A percentile compares a stretch with the other conserved stretches of the same genome.
Evolutionary conservation across 2,888 invertebrate species (phyloP).

Genomic region (Melinaea menophilus): DNA sequence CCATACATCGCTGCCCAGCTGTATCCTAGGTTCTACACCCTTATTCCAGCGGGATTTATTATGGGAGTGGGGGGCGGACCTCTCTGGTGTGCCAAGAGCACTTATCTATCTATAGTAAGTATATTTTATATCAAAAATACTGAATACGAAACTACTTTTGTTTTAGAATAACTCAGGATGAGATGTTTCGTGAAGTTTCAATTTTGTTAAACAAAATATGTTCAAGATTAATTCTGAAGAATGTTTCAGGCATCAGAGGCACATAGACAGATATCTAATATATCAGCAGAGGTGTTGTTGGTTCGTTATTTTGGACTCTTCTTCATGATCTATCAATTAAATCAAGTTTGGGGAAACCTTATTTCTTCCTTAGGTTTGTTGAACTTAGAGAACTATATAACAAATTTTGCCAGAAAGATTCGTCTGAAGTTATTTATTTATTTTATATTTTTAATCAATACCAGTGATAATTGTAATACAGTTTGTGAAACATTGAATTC

Average conservation of each 20-base stretch:
- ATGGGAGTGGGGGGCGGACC: conserved; percentile 82
- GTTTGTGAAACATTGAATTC: not conserved
- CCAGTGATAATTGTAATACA: not conserved
- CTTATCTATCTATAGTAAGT: conserved; percentile 81
- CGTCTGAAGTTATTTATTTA: too few species aligned
- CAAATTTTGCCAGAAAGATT: too few species aligned
- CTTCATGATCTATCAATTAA: conserved; percentile 85
- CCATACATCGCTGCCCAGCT: conserved; percentile 84
- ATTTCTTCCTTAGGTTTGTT: conserved; percentile 77
- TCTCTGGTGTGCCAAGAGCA: conserved; percentile 85
- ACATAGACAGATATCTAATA: conserved; percentile 75
- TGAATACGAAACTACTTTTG: too few species aligned
- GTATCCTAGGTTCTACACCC: conserved; percentile 79
- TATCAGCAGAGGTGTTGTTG: conserved; percentile 77
- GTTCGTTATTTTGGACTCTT: conserved; percentile 84
- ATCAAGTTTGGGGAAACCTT: conserved; percentile 84
- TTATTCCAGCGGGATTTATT: conserved; percentile 80
- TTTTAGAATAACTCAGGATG: too few species aligned
- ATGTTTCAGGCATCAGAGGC: conserved; percentile 72
- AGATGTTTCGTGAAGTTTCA: too few species aligned
- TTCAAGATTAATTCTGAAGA: not conserved
- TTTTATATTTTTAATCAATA: too few species aligned
- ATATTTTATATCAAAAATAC: not conserved
- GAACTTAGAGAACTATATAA: too few species aligned
- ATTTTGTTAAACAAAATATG: too few species aligned